These are phyloP conservation scores for Eurosta solidaginis DNA, from an alignment of 1,140 invertebrate genomes.

Conservation along the genomic window DNA sequence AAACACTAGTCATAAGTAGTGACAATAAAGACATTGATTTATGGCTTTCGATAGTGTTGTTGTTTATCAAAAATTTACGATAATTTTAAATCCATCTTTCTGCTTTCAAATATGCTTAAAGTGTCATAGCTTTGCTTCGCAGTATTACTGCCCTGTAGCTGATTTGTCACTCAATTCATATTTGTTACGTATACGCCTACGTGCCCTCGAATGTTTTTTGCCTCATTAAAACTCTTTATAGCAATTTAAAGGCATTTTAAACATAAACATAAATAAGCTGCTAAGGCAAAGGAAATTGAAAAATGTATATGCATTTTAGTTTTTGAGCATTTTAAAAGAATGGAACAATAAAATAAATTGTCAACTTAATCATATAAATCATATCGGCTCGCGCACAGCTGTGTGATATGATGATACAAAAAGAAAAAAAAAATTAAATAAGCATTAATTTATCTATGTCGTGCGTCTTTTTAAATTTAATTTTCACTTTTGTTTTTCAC, in stretches of 20 bases:
- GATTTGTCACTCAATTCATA: not conserved
- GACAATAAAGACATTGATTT: not conserved
- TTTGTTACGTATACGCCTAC: constrained; percentile 10
- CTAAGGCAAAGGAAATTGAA: not conserved
- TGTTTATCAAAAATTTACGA: not conserved
- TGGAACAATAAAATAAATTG: not conserved
- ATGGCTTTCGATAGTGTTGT: not conserved
- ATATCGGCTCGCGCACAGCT: not conserved
- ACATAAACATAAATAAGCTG: not conserved
- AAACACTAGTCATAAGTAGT: not conserved
- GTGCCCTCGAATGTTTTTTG: not conserved
- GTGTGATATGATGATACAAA: no score
- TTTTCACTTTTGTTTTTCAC: not conserved
- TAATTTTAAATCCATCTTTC: not conserved
- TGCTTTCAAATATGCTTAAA: not conserved
- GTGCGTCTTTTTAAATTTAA: not conserved
- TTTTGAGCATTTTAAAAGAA: not conserved
- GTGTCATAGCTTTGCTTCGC: not conserved
- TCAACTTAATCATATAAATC: not conserved
- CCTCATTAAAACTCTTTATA: not conserved
- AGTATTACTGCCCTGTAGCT: no score
- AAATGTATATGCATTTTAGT: not conserved
- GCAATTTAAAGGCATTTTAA: not conserved
- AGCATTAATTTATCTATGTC: no score
- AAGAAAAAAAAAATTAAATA: no score